Percentiles rank a stretch among this genome's conserved stretches.
These are phyloP conservation scores for Carabus problematicus DNA, from an alignment of 2,888 invertebrate species.

Conservation along the genomic window DNA sequence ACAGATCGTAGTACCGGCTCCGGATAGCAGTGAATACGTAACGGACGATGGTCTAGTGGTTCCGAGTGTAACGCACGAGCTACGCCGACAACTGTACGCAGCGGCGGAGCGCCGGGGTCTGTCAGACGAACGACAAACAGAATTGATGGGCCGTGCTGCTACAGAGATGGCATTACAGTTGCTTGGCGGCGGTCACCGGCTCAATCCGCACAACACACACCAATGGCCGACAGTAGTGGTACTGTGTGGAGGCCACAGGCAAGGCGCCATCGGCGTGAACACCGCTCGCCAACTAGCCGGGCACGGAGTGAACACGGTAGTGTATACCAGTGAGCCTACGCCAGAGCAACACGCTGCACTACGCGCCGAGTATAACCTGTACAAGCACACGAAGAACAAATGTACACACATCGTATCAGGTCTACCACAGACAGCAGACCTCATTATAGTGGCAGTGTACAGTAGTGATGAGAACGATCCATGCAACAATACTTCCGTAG, in stretches of 20 bases:
- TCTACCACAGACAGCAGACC: conserved; percentile 61
- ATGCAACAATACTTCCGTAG: conserved; percentile 51
- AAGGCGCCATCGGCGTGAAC: conserved; percentile 73
- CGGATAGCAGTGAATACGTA: conserved; percentile 70
- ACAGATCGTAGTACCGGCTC: conserved; percentile 75
- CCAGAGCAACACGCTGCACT: conserved; percentile 59
- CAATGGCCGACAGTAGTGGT: conserved; percentile 85
- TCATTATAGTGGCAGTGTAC: conserved; percentile 65
- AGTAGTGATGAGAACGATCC: conserved; percentile 56
- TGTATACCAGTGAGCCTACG: conserved; percentile 51
- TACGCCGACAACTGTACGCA: conserved; percentile 73
- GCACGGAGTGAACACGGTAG: conserved; percentile 78
- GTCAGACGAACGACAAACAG: conserved; percentile 70
- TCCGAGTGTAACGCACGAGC: conserved; percentile 73
- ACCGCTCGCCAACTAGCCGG: conserved; percentile 82
- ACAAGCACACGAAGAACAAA: conserved; percentile 70
- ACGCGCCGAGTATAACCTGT: conserved; percentile 71
- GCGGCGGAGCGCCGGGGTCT: conserved; percentile 74
- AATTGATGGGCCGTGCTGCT: conserved; percentile 83
- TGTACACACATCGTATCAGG: conserved; percentile 63
- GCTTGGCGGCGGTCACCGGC: conserved; percentile 82
- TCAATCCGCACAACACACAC: conserved; percentile 87
- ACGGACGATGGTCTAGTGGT: conserved; percentile 84
- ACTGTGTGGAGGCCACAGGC: conserved; percentile 72
- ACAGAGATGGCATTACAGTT: conserved; percentile 85